Percentiles rank a stretch among this genome's conserved stretches.
Conservation (phyloP, 1,140 invertebrate genomes). For the Hycleus phaleratus region DNA sequence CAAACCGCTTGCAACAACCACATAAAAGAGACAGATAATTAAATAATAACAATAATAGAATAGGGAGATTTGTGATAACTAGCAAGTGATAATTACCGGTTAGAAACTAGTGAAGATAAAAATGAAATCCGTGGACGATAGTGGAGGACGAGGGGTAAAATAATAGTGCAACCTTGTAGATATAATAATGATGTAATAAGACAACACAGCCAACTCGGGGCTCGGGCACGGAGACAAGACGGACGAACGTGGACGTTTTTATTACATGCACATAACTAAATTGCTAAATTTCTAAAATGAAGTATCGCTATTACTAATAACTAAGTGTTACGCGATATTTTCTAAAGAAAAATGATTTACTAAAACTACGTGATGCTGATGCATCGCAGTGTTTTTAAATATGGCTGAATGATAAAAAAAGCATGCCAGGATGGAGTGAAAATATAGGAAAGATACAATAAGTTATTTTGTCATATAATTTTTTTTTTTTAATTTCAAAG, state of each 20-base stretch:
- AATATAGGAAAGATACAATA: not conserved
- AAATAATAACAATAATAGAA: not conserved
- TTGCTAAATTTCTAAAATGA: conserved; percentile 9
- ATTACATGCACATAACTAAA: conserved; percentile 25
- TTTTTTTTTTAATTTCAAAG: no score
- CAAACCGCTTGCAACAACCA: conserved; percentile 18
- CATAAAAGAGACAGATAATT: conserved; percentile 11
- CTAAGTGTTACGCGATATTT: conserved; percentile 22
- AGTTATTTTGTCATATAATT: no score
- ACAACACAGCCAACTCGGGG: conserved; percentile 40
- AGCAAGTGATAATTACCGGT: conserved; percentile 16
- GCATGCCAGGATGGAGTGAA: conserved; percentile 20
- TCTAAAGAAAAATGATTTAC: not conserved
- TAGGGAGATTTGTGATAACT: conserved; percentile 9
- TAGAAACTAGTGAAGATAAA: conserved; percentile 6
- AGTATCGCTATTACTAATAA: conserved; percentile 19
- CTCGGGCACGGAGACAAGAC: conserved; percentile 21
- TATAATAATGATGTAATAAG: conserved; percentile 8
- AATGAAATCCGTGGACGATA: conserved; percentile 14
- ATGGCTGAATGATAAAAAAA: conserved; percentile 13
- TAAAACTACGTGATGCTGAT: conserved; percentile 22
- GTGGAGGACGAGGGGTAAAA: conserved; percentile 9
- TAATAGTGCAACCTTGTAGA: conserved; percentile 31
- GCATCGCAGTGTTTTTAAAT: conserved; percentile 18
- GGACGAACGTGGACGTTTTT: conserved; percentile 23